These are phyloP conservation scores for Lates calcarifer DNA, from an alignment of 2,113 vertebrate species.

Conservation along the genomic window DNA sequence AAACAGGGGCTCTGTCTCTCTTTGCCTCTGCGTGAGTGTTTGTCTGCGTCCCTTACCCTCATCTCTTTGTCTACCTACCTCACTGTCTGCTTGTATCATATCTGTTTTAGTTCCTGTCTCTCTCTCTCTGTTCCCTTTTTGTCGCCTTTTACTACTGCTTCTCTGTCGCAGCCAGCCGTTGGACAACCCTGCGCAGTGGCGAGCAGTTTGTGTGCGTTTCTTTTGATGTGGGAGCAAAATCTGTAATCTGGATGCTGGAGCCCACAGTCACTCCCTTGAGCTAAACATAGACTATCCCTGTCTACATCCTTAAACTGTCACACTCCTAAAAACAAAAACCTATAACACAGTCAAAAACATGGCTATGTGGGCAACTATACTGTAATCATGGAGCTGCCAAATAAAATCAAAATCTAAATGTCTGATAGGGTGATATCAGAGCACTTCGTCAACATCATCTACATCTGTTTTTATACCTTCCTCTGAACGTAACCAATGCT, in stretches of 20 bases:
- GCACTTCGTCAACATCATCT: neutral
- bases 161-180: slow-evolving; percentile 34
- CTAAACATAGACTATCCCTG: slow-evolving; percentile 34
- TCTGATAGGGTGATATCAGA: neutral
- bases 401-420: neutral
- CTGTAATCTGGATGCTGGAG: slow-evolving; percentile 42
- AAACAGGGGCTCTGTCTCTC: slow-evolving; percentile 23
- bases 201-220: slow-evolving; percentile 23
- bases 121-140: neutral
- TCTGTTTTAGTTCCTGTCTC: too few relatives aligned
- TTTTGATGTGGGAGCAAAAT: slow-evolving; percentile 50
- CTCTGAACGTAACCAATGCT: neutral
- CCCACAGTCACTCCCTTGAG: slow-evolving; percentile 31
- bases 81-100: neutral
- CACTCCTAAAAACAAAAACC: slow-evolving; percentile 14
- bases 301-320: slow-evolving; percentile 19
- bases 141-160: neutral
- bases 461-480: slow-evolving; percentile 4
- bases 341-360: slow-evolving; percentile 1
- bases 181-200: neutral
- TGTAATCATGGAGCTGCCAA: neutral
- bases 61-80: neutral
- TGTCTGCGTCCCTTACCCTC: slow-evolving; percentile 6
- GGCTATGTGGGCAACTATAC: neutral
- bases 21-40: neutral